Percentiles rank a stretch among this genome's conserved stretches.
These are phyloP conservation scores for Cherax destructor DNA, from an alignment of 1,140 invertebrate genomes.

Conservation along the genomic window DNA sequence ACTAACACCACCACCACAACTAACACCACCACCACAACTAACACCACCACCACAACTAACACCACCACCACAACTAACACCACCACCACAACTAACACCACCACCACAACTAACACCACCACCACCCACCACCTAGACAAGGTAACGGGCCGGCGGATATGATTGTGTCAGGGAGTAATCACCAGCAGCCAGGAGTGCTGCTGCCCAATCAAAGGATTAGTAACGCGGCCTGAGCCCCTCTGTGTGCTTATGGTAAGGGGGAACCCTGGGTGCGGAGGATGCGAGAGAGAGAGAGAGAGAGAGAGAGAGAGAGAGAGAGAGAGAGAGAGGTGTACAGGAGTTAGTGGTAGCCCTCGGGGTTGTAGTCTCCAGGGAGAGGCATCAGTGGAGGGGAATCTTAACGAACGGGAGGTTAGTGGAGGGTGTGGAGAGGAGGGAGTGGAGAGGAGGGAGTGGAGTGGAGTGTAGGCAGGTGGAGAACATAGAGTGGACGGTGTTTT, in stretches of 20 bases:
- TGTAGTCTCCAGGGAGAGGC: not conserved
- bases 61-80: too few species aligned
- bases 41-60: not conserved
- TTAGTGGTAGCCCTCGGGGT: not conserved
- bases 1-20: not conserved
- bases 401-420: not conserved
- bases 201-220: constrained; percentile 37
- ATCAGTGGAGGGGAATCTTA: not conserved
- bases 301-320: constrained; percentile 3
- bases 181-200: not conserved
- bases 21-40: not conserved
- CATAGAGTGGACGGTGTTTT: too few species aligned
- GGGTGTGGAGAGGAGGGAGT: not conserved
- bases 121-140: too few species aligned
- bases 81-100: not conserved
- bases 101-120: not conserved
- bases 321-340: not conserved
- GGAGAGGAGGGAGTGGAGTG: not conserved
- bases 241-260: constrained; percentile 1
- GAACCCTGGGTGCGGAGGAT: not conserved
- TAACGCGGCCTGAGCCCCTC: constrained; percentile 22
- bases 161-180: constrained; percentile 1
- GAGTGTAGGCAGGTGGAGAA: not conserved
- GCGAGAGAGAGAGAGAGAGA: constrained; percentile 27
- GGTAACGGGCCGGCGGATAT: not conserved